Evolutionary conservation across 2,113 vertebrate species (phyloP).

Genomic region (Connochaetes taurinus): DNA sequence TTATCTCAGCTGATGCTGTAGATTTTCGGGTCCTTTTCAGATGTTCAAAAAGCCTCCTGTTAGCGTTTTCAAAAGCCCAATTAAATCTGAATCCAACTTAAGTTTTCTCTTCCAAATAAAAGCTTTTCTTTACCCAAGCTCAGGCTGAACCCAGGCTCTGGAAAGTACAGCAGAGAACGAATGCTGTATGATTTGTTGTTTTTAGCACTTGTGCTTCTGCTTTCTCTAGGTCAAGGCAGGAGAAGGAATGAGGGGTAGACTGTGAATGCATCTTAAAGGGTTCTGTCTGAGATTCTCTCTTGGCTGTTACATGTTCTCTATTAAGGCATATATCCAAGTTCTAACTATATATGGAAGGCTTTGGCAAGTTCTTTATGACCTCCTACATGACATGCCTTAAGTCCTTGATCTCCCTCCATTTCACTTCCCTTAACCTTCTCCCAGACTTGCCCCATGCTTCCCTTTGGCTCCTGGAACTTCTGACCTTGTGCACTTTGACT

Average conservation of each 20-base stretch:
- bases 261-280: background rate
- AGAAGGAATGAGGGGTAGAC: background rate
- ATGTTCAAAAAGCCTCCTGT: background rate
- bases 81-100: slow-evolving; percentile 3
- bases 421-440: background rate
- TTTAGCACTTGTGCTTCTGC: background rate
- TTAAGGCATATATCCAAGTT: background rate
- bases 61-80: background rate
- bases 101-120: background rate
- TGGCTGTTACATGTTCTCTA: background rate
- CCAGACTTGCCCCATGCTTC: background rate
- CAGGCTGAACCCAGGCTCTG: background rate
- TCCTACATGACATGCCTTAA: background rate
- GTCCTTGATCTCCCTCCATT: background rate
- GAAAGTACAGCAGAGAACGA: background rate
- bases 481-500: background rate
- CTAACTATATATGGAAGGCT: background rate
- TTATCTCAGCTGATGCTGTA: background rate
- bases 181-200: background rate
- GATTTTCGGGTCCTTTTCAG: background rate
- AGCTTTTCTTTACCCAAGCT: background rate
- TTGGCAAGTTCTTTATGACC: background rate
- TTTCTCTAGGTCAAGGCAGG: background rate
- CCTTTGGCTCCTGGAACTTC: background rate
- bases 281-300: background rate